Evolutionary conservation across 1,140 invertebrate species (phyloP).

Genomic region (Bombus sibiricus): DNA sequence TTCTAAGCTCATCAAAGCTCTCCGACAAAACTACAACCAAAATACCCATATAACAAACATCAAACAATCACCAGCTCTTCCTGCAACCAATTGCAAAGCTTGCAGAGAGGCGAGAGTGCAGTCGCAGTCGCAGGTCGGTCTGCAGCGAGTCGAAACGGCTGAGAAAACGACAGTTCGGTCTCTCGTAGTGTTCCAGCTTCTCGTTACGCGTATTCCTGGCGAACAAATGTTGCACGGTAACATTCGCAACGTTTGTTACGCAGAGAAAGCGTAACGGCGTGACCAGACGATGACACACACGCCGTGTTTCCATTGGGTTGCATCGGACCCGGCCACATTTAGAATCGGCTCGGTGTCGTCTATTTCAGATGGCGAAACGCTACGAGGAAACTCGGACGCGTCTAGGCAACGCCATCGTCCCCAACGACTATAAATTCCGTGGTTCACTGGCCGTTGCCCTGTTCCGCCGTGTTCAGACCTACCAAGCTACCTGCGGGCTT

Average conservation of each 20-base stretch:
- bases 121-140: not conserved
- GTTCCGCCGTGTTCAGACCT: slow-evolving; percentile 5
- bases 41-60: not conserved
- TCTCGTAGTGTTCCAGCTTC: not conserved
- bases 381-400: slow-evolving; percentile 37
- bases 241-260: slow-evolving; percentile 30
- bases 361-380: slow-evolving; percentile 41
- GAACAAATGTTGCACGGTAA: not conserved
- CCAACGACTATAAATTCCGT: slow-evolving; percentile 31
- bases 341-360: slow-evolving; percentile 42
- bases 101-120: not conserved
- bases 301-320: slow-evolving; percentile 18
- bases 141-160: not conserved
- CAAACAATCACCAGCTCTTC: not conserved
- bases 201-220: not conserved
- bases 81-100: not conserved
- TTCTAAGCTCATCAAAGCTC: not conserved
- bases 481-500: not conserved
- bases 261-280: slow-evolving; percentile 43
- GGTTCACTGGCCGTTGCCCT: slow-evolving; percentile 14
- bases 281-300: slow-evolving; percentile 72
- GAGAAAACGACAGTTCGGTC: not conserved
- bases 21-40: no score
- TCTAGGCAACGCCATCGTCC: not conserved
- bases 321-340: slow-evolving; percentile 58